Evolutionary conservation across 2,888 invertebrate species (phyloP), one percentile per base, ranked within the genome.

Genomic region (Psylliodes chrysocephalus): DNA sequence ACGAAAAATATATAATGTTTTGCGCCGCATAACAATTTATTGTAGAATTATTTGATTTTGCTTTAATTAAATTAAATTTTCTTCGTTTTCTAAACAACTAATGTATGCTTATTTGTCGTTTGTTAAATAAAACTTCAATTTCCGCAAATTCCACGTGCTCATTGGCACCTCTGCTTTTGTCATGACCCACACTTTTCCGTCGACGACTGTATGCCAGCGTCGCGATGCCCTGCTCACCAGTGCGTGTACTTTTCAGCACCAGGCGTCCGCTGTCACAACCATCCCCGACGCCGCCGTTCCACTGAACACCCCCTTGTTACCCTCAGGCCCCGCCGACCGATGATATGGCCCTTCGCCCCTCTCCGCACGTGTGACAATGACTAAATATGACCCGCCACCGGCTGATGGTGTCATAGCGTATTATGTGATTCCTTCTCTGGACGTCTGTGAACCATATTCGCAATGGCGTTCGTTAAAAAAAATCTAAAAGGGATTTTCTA

Each of bases 211-310:
- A 25, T 25, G 22, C 12, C n/a, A 46, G 46, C 57, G 47, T 30
- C 55, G 56, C 35, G 56, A 47, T 28, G 28, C 15, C 35, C 54
- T 60, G 64, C 51, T 56, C 44, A 57, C 46, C 68, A 55, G 60
- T 68, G 71, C 68, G 67, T 74, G 75, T 73, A 75, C 73, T 75
- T 75, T 76, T 75, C 74, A 75, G 54, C 71, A 69, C 67, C 75
- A 75, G 73, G 68, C 74, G 72, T 60, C 68, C 63, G 63, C 74
- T 77, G 76, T 77, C 75, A 77, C 68, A 55, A 72, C 61, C 76
- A 75, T 75, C 73, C 73, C 73, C 63, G 49, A 69, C 70, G 73
- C 70, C 72, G 72, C 67, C 73, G 73, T 67, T 71, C 40, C 30
- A 28, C 30, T 22, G 62, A 60, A 49, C 40, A 60, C 57, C 15